phyloP scores from a whole-genome alignment of 2,797 vertebrate species.

The Syngnathus acus region DNA sequence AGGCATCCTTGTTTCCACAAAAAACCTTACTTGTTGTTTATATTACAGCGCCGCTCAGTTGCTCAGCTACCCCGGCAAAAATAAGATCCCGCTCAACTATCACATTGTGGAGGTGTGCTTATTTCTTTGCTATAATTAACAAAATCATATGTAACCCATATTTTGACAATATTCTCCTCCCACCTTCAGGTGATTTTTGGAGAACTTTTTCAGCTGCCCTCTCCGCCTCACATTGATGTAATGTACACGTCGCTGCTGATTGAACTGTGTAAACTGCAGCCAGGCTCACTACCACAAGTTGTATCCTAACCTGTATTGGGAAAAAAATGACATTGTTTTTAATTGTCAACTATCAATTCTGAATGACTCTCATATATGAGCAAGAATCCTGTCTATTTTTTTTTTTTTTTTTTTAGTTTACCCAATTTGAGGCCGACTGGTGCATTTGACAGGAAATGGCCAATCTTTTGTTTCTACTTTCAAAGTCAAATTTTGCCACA shows the following conservation, averaged over 20 bases:
- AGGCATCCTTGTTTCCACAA: background rate
- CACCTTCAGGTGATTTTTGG: constrained; percentile 86
- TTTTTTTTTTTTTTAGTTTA: too few species aligned
- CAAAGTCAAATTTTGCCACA: too few species aligned
- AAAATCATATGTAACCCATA: background rate
- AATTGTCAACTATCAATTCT: background rate
- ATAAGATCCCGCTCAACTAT: constrained; percentile 97
- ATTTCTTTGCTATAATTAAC: background rate
- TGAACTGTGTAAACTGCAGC: constrained; percentile 96
- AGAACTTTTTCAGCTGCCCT: constrained; percentile 87
- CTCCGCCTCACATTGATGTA: constrained; percentile 87
- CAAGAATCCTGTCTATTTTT: too few species aligned
- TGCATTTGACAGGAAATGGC: too few species aligned
- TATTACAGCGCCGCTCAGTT: constrained; percentile 67
- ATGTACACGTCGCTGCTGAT: constrained; percentile 96
- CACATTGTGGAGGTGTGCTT: constrained; percentile 90
- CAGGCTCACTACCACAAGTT: constrained; percentile 95
- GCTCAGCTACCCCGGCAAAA: constrained; percentile 94
- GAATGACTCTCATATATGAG: too few species aligned
- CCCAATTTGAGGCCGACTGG: too few species aligned
- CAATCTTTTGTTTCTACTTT: too few species aligned
- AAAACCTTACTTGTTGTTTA: background rate
- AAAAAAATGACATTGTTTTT: too few species aligned
- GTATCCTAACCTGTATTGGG: constrained; percentile 75
- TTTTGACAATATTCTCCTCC: background rate